Evolutionary conservation across 1,140 invertebrate species (phyloP), one percentile per base, ranked within the genome.

Genomic region (Drosophila athabasca): DNA sequence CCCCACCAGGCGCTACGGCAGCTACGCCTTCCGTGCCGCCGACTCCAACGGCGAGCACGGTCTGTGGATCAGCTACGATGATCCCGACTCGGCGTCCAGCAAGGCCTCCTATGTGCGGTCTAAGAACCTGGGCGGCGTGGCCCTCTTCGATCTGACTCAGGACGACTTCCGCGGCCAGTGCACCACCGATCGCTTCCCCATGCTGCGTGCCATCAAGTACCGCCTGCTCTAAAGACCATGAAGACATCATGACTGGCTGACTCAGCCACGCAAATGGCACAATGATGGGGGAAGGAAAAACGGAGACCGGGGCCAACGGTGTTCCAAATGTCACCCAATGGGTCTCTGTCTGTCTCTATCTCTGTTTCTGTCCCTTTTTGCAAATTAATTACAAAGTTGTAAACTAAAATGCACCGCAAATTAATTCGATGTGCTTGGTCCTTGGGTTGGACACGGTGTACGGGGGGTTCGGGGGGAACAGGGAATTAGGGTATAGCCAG

Each of bases 31-130:
- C 92, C 94, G 95, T 71, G 73, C 94, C 0, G 95, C 95, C 64
- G 95, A 96, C 62, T 93, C 94, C 11, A 94, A 93, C 35, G 94
- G 93, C 1, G 93, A 95, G 3, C 93, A 94, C 7, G 95, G 97
- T 15, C 93, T 98, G 50, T 99, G 98, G 98, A 95, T 98, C 0
- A 95, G 95, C 50, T 98, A 96, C 85, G 97, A 99, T 75, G 97
- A 98, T 91, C 94, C 95, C 0, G 95, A 97, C 60, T 97, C 96
- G 1, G 95, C 97, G 19, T 94, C 94, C 29, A 94, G 95, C 62
- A 99, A 98, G 87, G 96, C 96, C 0, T 90, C 93, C 2, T 98
- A 95, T 87, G 95, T 94, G 4, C 92, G 95, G 66, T 93, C 93
- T 1, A 96, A 96, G 87, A 94, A 94, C 45, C 94, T 97, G 2